These are phyloP conservation scores for Acholoe squamosa DNA, from an alignment of 2,888 invertebrate species.

Conservation along the genomic window DNA sequence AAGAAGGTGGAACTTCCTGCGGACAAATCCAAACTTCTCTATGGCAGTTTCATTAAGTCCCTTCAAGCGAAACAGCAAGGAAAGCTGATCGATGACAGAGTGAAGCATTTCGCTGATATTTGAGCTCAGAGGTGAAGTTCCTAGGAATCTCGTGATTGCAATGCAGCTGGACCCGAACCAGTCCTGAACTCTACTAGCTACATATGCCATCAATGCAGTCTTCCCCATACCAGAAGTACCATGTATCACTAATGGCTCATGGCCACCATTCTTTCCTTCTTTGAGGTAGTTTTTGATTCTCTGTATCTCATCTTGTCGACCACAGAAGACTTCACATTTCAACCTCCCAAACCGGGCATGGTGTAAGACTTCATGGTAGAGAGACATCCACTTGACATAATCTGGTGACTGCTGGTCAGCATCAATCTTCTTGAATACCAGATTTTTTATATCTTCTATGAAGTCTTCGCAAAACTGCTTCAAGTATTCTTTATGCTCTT, in stretches of 20 bases:
- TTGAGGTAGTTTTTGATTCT: slow-evolving; percentile 63
- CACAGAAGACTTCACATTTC: slow-evolving; percentile 70
- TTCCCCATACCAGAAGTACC: slow-evolving; percentile 71
- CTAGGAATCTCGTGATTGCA: slow-evolving; percentile 72
- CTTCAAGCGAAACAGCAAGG: slow-evolving; percentile 34
- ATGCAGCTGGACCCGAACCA: slow-evolving; percentile 67
- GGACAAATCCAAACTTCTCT: slow-evolving; percentile 63
- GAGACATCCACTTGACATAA: slow-evolving; percentile 1
- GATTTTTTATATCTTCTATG: slow-evolving; percentile 64
- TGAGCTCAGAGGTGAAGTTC: slow-evolving; percentile 74
- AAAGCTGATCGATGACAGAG: slow-evolving; percentile 72
- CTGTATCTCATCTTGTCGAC: slow-evolving; percentile 67
- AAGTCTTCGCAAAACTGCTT: slow-evolving; percentile 67
- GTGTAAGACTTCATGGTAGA: slow-evolving; percentile 69
- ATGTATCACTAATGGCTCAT: slow-evolving; percentile 67
- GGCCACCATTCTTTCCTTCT: not conserved
- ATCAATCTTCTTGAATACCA: slow-evolving; percentile 53
- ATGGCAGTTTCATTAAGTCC: slow-evolving; percentile 52
- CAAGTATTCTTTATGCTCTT: slow-evolving; percentile 65
- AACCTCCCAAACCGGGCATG: slow-evolving; percentile 67
- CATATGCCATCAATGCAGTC: slow-evolving; percentile 69
- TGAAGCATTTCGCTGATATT: slow-evolving; percentile 69
- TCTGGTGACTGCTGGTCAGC: not conserved
- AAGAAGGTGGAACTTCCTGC: slow-evolving; percentile 62
- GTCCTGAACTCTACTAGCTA: slow-evolving; percentile 55